Base-by-base conservation (phyloP, 2,113 vertebrate genomes). In the Uropsilus gracilis region DNA sequence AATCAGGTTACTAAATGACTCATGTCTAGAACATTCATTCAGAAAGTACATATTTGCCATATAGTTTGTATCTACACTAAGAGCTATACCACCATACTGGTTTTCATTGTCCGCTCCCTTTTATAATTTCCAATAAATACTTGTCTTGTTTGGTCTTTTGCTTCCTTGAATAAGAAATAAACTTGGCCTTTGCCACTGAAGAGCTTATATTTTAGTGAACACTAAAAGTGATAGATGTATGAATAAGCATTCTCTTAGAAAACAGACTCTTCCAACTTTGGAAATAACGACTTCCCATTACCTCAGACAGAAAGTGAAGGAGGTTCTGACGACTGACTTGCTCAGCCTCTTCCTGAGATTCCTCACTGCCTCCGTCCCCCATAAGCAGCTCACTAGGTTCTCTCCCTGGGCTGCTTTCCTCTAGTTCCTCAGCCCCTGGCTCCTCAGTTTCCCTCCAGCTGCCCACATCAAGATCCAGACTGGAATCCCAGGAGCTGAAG, bases 291-390 rank as follows among this genome's bases (percentile, higher is more conserved):
- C 28, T 71, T 44, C 39, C 53, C 71, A 80, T 85, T 98, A 98
- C 98, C 98, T 98, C 98, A 90, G 97, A 96, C 11, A 98, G 95
- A 81, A 97, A 95, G 63, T 96, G 97, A 6, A 98, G 94, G 73
- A 97, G 63, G 68, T 42, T 94, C 46, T 97, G 30, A 0, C 57
- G 55, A 92, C 97, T 97, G 95, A 57, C 34, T 75, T 92, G 89
- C 6, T 82, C 91, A 90, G 94, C n/a, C 91, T 95, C 90, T 90
- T 97, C 82, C 48, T 96, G 96, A 89, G 77, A 39, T 34, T 97
- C 96, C 93, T 98, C 94, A 86, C 82, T 95, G 24, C 87, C 95
- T 81, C 92, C 78, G 28, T 92, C 87, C 92, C 97, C 96, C 61
- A 86, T 30, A 46, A 97, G 71, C n/a, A 94, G 66, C 66, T 98